Percentiles rank a stretch among this genome's conserved stretches.
These are phyloP conservation scores for Falco rusticolus DNA, from an alignment of 2,797 vertebrate genomes.

Conservation along the genomic window DNA sequence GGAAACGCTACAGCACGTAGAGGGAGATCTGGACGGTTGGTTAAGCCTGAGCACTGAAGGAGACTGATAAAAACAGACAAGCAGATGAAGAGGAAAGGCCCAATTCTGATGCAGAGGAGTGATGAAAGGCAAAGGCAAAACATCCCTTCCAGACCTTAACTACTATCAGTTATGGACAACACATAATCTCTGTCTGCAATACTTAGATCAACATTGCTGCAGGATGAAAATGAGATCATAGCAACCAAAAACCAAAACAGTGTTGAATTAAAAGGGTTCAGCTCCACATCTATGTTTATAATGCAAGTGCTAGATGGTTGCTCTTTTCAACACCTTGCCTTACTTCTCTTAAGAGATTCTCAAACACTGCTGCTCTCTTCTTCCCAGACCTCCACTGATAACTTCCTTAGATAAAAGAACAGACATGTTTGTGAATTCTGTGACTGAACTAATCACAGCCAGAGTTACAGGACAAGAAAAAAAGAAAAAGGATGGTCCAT, in stretches of 20 bases:
- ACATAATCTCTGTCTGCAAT: background rate
- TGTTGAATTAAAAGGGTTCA: background rate
- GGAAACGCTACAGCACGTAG: accelerated
- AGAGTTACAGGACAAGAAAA: background rate
- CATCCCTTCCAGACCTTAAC: background rate
- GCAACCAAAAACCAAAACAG: background rate
- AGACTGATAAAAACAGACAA: background rate
- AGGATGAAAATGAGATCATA: background rate
- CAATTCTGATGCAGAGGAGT: background rate
- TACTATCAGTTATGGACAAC: background rate
- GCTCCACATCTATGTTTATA: background rate
- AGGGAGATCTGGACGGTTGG: accelerated
- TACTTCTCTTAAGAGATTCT: background rate
- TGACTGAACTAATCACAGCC: background rate
- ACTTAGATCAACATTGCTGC: background rate
- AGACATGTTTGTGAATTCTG: background rate
- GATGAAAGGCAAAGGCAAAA: background rate
- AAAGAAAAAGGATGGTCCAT: background rate
- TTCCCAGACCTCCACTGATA: background rate
- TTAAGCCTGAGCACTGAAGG: background rate
- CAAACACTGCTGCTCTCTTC: background rate
- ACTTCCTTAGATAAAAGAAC: background rate
- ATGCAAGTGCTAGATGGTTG: accelerated
- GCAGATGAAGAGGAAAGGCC: background rate
- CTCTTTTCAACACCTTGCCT: background rate